A percentile compares a stretch with the other conserved stretches of the same genome.
Evolutionary conservation across 2,797 vertebrate species (phyloP).

Genomic region (Mallotus villosus): DNA sequence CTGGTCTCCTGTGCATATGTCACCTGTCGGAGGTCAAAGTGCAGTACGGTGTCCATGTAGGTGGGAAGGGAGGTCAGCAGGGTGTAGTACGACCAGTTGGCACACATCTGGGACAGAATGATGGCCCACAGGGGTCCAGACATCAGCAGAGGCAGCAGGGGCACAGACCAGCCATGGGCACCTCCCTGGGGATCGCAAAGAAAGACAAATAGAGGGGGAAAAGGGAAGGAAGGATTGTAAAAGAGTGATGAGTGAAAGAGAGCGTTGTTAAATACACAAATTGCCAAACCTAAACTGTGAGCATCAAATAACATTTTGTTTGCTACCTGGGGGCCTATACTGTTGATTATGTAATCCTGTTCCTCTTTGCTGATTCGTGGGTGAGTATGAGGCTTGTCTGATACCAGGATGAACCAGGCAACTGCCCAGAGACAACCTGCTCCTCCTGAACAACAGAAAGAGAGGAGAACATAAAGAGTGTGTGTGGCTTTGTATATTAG

Average conservation of each 20-base stretch:
- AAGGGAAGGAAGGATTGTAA: not conserved
- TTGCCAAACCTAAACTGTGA: not conserved
- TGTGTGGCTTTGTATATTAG: not conserved
- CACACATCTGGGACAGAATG: slow-evolving; percentile 82
- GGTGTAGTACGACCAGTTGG: slow-evolving; percentile 86
- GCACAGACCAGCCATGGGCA: slow-evolving; percentile 78
- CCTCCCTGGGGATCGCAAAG: slow-evolving; percentile 64
- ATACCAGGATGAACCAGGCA: slow-evolving; percentile 79
- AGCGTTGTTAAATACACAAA: not conserved
- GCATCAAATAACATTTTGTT: not conserved
- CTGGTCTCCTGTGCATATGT: slow-evolving; percentile 36
- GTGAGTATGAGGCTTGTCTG: slow-evolving; percentile 78
- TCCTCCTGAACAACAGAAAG: slow-evolving; percentile 60
- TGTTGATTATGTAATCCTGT: slow-evolving; percentile 74
- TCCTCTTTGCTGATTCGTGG: slow-evolving; percentile 78
- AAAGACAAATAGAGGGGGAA: no score
- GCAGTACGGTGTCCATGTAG: slow-evolving; percentile 81
- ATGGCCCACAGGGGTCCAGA: slow-evolving; percentile 86
- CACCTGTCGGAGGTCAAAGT: slow-evolving; percentile 83
- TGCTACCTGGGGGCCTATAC: slow-evolving; percentile 77
- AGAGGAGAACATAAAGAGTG: slow-evolving; percentile 5
- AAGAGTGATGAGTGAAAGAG: not conserved
- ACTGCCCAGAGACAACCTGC: slow-evolving; percentile 78
- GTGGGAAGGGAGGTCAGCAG: slow-evolving; percentile 83
- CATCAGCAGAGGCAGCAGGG: slow-evolving; percentile 73